phyloP scores from a whole-genome alignment of 1,140 invertebrate species.

The Leptinotarsa defecta region DNA sequence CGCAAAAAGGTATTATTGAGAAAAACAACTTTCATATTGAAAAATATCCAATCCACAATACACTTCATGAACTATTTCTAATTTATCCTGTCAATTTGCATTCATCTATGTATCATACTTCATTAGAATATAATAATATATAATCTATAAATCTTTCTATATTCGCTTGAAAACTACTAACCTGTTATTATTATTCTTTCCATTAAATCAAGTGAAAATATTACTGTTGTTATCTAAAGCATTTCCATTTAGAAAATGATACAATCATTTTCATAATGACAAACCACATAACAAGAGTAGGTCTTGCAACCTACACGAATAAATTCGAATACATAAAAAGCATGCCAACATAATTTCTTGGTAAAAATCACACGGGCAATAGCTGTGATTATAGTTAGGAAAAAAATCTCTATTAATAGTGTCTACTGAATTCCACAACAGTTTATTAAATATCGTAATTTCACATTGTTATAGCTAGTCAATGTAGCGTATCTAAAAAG shows the following conservation, averaged over 20 bases:
- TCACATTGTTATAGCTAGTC: background rate
- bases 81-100: too few relatives aligned
- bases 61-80: too few relatives aligned
- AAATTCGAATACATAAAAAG: background rate
- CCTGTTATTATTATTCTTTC: too few relatives aligned
- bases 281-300: background rate
- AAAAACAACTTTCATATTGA: too few relatives aligned
- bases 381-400: background rate
- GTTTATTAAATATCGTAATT: conserved; percentile 9
- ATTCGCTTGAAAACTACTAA: too few relatives aligned
- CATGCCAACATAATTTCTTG: background rate
- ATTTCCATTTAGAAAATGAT: conserved; percentile 4
- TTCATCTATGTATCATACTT: too few relatives aligned
- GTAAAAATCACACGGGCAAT: background rate
- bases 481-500: conserved; percentile 1
- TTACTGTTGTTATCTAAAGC: background rate
- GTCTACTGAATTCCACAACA: conserved; percentile 5
- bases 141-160: too few relatives aligned
- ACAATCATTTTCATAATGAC: conserved; percentile 6
- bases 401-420: background rate
- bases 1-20: too few relatives aligned
- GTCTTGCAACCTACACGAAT: background rate
- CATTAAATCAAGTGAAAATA: background rate
- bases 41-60: too few relatives aligned
- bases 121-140: too few relatives aligned